Evolutionary conservation across 2,113 vertebrate species (phyloP).

Genomic region (Agapornis roseicollis): DNA sequence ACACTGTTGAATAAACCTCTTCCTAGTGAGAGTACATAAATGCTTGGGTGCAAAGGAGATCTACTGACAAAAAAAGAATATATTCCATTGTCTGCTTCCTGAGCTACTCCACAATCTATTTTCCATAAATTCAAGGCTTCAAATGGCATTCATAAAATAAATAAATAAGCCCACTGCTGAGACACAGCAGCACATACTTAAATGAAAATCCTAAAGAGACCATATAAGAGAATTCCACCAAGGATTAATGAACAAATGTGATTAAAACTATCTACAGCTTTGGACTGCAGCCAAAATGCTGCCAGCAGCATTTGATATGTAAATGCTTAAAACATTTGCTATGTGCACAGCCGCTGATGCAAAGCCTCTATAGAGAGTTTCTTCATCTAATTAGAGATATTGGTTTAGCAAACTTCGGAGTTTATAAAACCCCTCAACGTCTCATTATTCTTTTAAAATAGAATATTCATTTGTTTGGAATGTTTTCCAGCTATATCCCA

Average conservation of each 20-base stretch:
- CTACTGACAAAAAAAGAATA: not conserved
- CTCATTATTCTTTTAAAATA: slow-evolving; percentile 63
- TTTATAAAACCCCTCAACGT: slow-evolving; percentile 22
- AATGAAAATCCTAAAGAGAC: slow-evolving; percentile 56
- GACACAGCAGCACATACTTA: slow-evolving; percentile 31
- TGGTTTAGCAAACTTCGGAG: slow-evolving; percentile 51
- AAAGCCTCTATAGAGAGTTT: slow-evolving; percentile 12
- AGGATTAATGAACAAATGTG: slow-evolving; percentile 35
- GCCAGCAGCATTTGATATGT: slow-evolving; percentile 33
- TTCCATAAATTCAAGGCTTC: not conserved
- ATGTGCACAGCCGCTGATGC: not conserved
- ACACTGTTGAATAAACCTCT: slow-evolving; percentile 23
- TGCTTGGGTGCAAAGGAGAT: not conserved
- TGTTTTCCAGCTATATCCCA: slow-evolving; percentile 38
- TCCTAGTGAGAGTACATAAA: not conserved
- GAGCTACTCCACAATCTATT: not conserved
- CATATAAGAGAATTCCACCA: slow-evolving; percentile 54
- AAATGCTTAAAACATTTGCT: slow-evolving; percentile 28
- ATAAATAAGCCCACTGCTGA: slow-evolving; percentile 31
- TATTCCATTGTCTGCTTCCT: not conserved
- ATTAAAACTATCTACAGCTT: slow-evolving; percentile 51
- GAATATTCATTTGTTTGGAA: slow-evolving; percentile 66
- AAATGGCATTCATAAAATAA: slow-evolving; percentile 28
- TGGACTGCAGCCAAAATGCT: slow-evolving; percentile 11
- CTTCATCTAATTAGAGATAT: slow-evolving; percentile 56